Conservation (phyloP, 2,888 invertebrate species). For the Lamellibrachia columna region DNA sequence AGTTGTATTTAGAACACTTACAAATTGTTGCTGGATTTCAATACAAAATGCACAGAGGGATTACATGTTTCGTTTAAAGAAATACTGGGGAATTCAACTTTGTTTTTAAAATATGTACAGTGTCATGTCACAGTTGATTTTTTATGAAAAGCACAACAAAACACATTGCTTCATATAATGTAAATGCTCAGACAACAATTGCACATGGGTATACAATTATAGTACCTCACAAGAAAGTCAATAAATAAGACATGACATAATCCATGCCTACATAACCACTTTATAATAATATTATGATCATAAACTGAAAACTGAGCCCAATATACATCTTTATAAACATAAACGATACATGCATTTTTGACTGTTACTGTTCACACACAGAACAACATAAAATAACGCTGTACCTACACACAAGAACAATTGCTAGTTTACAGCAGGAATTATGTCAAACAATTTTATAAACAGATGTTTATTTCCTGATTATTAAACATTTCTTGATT, state of each 20-base stretch:
- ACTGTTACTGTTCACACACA: slow-evolving; percentile 7
- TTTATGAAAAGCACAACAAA: neutral
- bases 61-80: neutral
- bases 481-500: neutral
- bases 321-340: neutral
- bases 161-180: neutral
- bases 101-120: neutral
- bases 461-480: neutral
- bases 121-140: neutral
- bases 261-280: neutral
- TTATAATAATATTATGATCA: neutral
- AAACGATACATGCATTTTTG: neutral
- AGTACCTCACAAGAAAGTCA: neutral
- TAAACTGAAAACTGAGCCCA: neutral
- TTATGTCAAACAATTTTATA: neutral
- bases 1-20: neutral
- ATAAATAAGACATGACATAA: neutral
- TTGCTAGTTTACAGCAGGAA: neutral
- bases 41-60: neutral
- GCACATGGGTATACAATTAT: neutral
- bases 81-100: neutral
- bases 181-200: neutral
- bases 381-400: neutral
- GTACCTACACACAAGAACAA: neutral
- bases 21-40: neutral